Percentiles rank a stretch among this genome's conserved stretches.
Evolutionary conservation across 2,113 vertebrate genomes (phyloP).

Genomic region (Ptilorrhoa leucosticta): DNA sequence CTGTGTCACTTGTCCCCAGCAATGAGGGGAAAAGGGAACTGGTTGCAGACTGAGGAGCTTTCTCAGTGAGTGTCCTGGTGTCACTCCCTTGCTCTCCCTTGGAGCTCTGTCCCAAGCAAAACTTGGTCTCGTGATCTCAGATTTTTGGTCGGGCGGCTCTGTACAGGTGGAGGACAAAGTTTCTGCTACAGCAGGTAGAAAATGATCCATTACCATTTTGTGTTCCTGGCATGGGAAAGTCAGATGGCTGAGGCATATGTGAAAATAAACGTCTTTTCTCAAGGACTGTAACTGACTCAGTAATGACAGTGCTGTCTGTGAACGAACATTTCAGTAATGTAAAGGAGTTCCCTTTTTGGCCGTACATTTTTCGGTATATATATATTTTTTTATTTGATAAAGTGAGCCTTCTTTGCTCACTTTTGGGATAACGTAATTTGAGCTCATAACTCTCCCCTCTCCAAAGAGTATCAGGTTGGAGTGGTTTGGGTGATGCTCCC

Average conservation of each 20-base stretch:
- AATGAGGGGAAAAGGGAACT: not conserved
- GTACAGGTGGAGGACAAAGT: not conserved
- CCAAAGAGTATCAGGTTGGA: not conserved
- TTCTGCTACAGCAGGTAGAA: not conserved
- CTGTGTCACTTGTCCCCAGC: not conserved
- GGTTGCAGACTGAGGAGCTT: not conserved
- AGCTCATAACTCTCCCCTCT: not conserved
- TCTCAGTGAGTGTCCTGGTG: not conserved
- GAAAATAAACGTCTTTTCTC: not conserved
- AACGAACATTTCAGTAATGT: not conserved
- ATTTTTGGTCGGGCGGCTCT: not conserved
- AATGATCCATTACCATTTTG: not conserved
- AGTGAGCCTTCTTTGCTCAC: not conserved
- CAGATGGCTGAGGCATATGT: not conserved
- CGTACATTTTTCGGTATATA: not conserved
- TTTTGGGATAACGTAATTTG: not conserved
- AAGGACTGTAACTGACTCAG: not conserved
- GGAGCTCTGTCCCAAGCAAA: not conserved
- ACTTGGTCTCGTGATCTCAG: not conserved
- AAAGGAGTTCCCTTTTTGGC: not conserved
- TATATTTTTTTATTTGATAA: not conserved
- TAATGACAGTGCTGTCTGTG: not conserved
- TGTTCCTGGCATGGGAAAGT: not conserved
- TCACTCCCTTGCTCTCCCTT: accelerated
- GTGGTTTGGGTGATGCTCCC: not conserved